Evolutionary conservation across 2,888 invertebrate genomes (phyloP), one percentile per base, ranked within the genome.

Genomic region (Aradus depressus): DNA sequence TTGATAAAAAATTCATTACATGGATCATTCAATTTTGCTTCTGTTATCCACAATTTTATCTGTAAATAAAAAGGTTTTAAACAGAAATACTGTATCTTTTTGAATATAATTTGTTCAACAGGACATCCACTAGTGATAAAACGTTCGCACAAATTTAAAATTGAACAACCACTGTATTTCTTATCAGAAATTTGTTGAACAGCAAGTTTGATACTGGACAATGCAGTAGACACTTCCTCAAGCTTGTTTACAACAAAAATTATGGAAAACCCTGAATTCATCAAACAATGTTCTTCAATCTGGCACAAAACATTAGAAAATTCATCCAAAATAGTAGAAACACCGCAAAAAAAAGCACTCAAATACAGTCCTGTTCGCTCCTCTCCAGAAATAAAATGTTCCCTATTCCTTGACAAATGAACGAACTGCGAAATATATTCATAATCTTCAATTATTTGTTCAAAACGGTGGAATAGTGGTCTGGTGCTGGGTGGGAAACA

Each of bases 41-140:
- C 44, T 16, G 41, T 44, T 19, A 54, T 14, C 54, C 54, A 54
- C 0, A 44, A 12, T 23, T 51, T 44, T 1, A 41, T 54, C 31
- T 54, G 54, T 18, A 41, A 31, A 28, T 42, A 52, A 44, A 54
- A 52, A 26, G 45, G 48, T 8, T 52, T 54, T 28, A 54, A 52
- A 44, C 54, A 54, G 14, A 22, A 45, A 6, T 43, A 31, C 25
- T 49, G 51, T 12, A 54, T 49, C 16, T 37, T 37, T 34, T 42
- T 44, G 26, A 45, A 55, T 2, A 50, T 47, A 4, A 34, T 18
- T 37, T 50, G 37, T 6, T 42, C 35, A 25, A 8, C 23, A 4
- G 34, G 42, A 22, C 26, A 32, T 4, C 47, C 50, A 25, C 19
- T 37, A 8, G 14, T 44, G 23, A 41, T 48, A 12, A 49, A 53